phyloP scores from a whole-genome alignment of 2,797 vertebrate species.

The Jordanella pulchra region DNA sequence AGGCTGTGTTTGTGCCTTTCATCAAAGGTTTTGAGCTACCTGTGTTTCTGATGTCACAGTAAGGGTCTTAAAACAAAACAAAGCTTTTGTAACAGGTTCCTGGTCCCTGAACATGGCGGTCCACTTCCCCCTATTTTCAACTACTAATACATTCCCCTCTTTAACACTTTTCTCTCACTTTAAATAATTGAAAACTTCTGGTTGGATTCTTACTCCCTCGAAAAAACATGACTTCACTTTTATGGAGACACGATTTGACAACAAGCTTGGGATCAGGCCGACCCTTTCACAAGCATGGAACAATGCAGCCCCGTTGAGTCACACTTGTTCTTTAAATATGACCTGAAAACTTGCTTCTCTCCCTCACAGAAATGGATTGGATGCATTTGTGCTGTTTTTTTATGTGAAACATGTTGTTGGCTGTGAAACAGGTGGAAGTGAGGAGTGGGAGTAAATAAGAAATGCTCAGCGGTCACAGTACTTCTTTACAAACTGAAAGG shows the following conservation, averaged over 20 bases:
- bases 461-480: conserved; percentile 7
- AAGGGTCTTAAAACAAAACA: conserved; percentile 35
- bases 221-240: conserved; percentile 71
- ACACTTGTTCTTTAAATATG: conserved; percentile 47
- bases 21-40: conserved; percentile 14
- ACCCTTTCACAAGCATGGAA: conserved; percentile 35
- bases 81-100: conserved; percentile 36
- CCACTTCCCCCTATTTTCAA: conserved; percentile 57
- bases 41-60: conserved; percentile 31
- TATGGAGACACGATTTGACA: conserved; percentile 64
- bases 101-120: conserved; percentile 26
- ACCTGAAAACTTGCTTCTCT: conserved; percentile 30
- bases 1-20: conserved; percentile 2
- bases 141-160: conserved; percentile 40
- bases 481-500: conserved; percentile 4
- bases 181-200: conserved; percentile 70
- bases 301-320: conserved; percentile 48
- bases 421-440: conserved; percentile 34
- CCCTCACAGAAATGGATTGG: conserved; percentile 26
- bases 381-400: conserved; percentile 32
- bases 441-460: conserved; percentile 25
- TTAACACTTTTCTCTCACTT: conserved; percentile 32
- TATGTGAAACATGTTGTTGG: conserved; percentile 27
- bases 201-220: conserved; percentile 44
- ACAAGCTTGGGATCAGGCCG: conserved; percentile 55